Evolutionary conservation across 1,140 invertebrate species (phyloP), one percentile per base, ranked within the genome.

Genomic region (Chironomus tepperi): DNA sequence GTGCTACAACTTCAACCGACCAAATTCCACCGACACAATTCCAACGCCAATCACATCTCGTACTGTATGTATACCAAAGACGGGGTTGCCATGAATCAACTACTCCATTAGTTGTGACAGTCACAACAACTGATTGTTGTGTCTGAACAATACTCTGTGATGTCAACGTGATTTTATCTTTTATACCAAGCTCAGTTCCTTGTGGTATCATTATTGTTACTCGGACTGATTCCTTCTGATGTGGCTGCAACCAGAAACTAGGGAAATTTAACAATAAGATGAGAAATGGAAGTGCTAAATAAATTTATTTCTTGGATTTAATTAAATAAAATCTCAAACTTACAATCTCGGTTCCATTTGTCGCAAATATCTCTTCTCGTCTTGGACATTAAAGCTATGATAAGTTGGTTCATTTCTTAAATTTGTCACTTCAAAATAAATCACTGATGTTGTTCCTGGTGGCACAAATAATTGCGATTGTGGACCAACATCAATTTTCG

Each of bases 1-100:
- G 85, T 1, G 86, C 84, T 0, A 84, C 83, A 10, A 89, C 80
- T 18, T 87, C 87, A 1, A 88, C 78, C n/a, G 86, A 87, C 89
- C 89, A 90, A 65, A 82, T 82, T 70, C 85, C 83, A 77, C 86
- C 85, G 0, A 81, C 82, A 75, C 89, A 90, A 74, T 82, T 70
- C 76, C 73, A 19, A 24, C 70, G 73, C 77, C 80, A 70, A 18
- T 76, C 81, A 73, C 79, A 83, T 78, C 78, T 82, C 75, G 67
- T 86, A 80, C 81, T 85, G 84, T 75, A 86, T 79, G 78, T 84
- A 85, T 65, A 86, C 73, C 43, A 83, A 76, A 78, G 80, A 67
- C 42, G 79, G 77, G 73, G 85, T 76, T 80, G 83, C 77, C 74
- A 85, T 77, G 74, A 79, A 73, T 79, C 84, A 73, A 24, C 72